Evolutionary conservation across 2,888 invertebrate genomes (phyloP).

Genomic region (Diloba caeruleocephala): DNA sequence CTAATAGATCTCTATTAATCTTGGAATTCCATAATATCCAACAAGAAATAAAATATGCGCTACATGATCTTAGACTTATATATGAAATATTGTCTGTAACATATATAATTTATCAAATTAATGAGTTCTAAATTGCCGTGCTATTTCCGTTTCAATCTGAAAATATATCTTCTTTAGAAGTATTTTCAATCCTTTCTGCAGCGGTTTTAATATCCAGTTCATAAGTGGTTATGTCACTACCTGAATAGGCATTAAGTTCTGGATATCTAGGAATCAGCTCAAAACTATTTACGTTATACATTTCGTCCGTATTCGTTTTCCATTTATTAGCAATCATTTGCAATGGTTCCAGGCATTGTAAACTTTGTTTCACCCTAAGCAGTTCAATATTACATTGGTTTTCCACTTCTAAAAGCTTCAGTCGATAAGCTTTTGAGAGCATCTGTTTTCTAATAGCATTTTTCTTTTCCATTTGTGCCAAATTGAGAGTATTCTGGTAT

Average conservation of each 20-base stretch:
- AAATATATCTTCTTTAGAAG: conserved; percentile 49
- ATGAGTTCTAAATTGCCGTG: not conserved
- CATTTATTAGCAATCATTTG: conserved; percentile 80
- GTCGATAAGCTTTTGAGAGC: conserved; percentile 81
- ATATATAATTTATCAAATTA: not conserved
- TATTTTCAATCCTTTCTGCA: conserved; percentile 48
- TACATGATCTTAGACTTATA: conserved; percentile 1
- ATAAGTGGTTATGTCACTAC: conserved; percentile 61
- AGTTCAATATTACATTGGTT: conserved; percentile 85
- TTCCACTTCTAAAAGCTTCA: conserved; percentile 83
- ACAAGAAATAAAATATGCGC: not conserved
- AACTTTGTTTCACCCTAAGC: conserved; percentile 80
- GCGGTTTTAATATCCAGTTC: conserved; percentile 53
- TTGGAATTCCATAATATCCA: too few species aligned
- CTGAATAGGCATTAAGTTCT: conserved; percentile 67
- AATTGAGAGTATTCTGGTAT: conserved; percentile 81
- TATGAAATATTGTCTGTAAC: not conserved
- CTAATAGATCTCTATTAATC: too few species aligned
- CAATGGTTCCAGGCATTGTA: conserved; percentile 82
- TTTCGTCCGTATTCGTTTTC: conserved; percentile 68
- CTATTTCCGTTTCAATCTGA: conserved; percentile 35
- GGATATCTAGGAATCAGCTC: conserved; percentile 78
- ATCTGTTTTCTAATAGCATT: conserved; percentile 84
- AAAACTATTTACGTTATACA: conserved; percentile 71
- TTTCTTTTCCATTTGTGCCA: conserved; percentile 84